Conservation (phyloP, 1,140 invertebrate genomes). For the Orussus abietinus region DNA sequence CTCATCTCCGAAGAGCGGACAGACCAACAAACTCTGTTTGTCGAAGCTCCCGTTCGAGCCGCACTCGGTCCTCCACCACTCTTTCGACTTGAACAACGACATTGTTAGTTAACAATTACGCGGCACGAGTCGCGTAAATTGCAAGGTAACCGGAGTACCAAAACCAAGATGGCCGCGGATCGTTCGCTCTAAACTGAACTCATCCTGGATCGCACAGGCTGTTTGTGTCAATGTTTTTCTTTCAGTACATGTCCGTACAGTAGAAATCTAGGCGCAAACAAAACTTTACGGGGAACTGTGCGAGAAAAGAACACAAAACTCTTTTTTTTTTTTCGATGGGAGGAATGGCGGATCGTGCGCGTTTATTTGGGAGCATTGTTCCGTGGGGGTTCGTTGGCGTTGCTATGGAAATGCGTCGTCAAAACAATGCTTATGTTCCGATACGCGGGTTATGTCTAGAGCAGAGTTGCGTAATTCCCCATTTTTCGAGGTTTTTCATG, state of each 20-base stretch:
- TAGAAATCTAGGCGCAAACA: neutral
- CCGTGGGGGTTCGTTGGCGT: no score
- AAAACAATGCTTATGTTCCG: no score
- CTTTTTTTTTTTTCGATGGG: no score
- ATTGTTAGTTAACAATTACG: constrained; percentile 46
- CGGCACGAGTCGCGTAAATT: neutral
- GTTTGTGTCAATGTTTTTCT: neutral
- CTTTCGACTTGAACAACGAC: constrained; percentile 77
- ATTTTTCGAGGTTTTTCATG: no score
- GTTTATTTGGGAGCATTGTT: no score
- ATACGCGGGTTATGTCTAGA: no score
- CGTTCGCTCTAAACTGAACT: neutral
- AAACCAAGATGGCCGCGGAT: neutral
- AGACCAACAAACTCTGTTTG: constrained; percentile 58
- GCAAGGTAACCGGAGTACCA: neutral
- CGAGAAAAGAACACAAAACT: no score
- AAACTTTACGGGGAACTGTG: no score
- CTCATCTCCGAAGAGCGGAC: constrained; percentile 62
- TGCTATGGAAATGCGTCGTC: no score
- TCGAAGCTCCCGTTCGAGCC: constrained; percentile 65
- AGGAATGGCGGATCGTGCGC: no score
- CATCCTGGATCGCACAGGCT: neutral
- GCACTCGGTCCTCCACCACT: constrained; percentile 69
- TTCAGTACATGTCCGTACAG: neutral
- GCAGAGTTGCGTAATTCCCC: no score